Evolutionary conservation across 2,888 invertebrate genomes (phyloP).

Genomic region (Drosophila meridionalis): DNA sequence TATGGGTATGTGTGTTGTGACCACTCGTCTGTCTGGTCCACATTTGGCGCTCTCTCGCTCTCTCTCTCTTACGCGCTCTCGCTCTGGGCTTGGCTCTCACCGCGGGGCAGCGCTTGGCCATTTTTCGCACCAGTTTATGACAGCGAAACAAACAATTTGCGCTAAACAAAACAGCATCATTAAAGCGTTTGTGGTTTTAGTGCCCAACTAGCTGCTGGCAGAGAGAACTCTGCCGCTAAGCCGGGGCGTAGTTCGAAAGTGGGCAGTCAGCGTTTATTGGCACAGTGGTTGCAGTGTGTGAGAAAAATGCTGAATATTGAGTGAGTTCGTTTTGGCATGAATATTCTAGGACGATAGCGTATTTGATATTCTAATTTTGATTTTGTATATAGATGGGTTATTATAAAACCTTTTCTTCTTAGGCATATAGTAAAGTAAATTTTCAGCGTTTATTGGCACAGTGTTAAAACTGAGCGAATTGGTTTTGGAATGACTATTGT

Average conservation of each 20-base stretch:
- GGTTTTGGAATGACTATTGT: too few species aligned
- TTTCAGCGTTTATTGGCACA: too few species aligned
- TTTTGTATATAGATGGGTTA: too few species aligned
- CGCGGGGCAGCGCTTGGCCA: conserved; percentile 68
- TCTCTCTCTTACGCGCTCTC: neutral
- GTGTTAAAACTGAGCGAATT: too few species aligned
- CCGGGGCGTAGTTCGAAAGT: conserved; percentile 45
- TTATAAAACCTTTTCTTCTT: too few species aligned
- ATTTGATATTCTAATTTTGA: too few species aligned
- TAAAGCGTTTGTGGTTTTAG: conserved; percentile 83
- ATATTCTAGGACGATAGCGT: neutral
- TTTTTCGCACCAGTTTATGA: conserved; percentile 82
- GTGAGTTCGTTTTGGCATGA: neutral
- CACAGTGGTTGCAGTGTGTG: conserved; percentile 32
- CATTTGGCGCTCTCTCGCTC: conserved; percentile 27
- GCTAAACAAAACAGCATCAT: conserved; percentile 83
- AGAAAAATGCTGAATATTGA: neutral
- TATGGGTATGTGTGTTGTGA: conserved; percentile 28
- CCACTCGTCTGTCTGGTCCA: conserved; percentile 48
- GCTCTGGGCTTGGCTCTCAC: conserved; percentile 38
- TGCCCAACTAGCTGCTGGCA: conserved; percentile 59
- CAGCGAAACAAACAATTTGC: conserved; percentile 83
- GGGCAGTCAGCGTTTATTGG: conserved; percentile 41
- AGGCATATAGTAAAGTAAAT: too few species aligned
- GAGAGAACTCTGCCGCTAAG: conserved; percentile 25